Base-by-base conservation (phyloP, 2,797 vertebrate species). In the Nothura maculosa region DNA sequence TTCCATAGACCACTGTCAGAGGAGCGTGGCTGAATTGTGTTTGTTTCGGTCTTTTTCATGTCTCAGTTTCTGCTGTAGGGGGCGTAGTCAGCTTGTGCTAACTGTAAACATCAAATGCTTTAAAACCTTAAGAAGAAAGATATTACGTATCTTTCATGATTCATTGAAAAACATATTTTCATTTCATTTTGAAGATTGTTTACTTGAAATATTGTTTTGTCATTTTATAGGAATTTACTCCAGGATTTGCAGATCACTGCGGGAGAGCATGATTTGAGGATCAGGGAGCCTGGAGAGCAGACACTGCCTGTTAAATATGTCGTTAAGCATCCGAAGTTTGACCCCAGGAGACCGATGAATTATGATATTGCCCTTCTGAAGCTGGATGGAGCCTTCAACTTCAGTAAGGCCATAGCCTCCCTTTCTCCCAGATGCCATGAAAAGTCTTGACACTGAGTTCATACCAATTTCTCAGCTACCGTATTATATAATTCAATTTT, bases 331-430 rank as follows among this genome's bases (percentile, higher is more conserved):
- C 98, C 99, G 34, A 96, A 96, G 67, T 99, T 98, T 97, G 97
- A 97, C 60, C 96, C 61, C 12, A 96, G 85, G 47, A 96, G 93
- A 62, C 98, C 99, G 2, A 98, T 98, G 98, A 98, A 97, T 94
- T 98, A 98, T 43, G 99, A 99, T 76, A 96, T 99, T 6, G 98
- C 98, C 55, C 97, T 99, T 78, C 78, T 99, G 81, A 97, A 98
- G 93, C 89, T 99, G 95, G 93, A 97, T 38, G 97, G 96, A 52
- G 45, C 20, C 84, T 98, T 99, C 85, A 95, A 16, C 77, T 98
- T 99, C 94, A 98, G 98, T 98, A 98, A 97, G 92, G 42, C 43
- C 22, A 43, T 62, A 48, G 60, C 45, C 62, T 87, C 60, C 38
- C 40, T 55, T 80, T 87, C 52, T 83, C 52, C 25, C 28, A 30